Evolutionary conservation across 2,888 invertebrate species (phyloP), one percentile per base, ranked within the genome.

Genomic region (Helobdella robusta): DNA sequence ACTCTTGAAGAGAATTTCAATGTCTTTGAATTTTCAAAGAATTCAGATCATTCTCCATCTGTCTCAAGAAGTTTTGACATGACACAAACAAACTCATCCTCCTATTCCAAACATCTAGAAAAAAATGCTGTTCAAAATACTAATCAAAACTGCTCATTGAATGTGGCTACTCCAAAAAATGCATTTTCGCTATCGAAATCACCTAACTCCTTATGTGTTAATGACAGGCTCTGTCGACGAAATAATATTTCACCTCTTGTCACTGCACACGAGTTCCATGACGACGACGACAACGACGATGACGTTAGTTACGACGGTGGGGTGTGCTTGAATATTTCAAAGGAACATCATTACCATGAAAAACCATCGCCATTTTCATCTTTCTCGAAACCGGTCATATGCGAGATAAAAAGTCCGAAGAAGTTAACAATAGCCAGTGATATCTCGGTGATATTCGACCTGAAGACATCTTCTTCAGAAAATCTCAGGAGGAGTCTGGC

Each of bases 141-240:
- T n/a, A n/a, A n/a, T n/a, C n/a, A n/a, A n/a, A n/a, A n/a, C n/a
- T n/a, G n/a, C n/a, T n/a, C n/a, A n/a, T n/a, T n/a, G n/a, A n/a
- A n/a, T n/a, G n/a, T n/a, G n/a, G n/a, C n/a, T n/a, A n/a, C n/a
- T n/a, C n/a, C n/a, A n/a, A n/a, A n/a, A n/a, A n/a, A n/a, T n/a
- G n/a, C n/a, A n/a, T n/a, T n/a, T n/a, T n/a, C n/a, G n/a, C n/a
- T n/a, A n/a, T n/a, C n/a, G n/a, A n/a, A n/a, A n/a, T n/a, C n/a
- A n/a, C n/a, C n/a, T n/a, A n/a, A n/a, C n/a, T n/a, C 89, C 91
- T 89, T 98, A 97, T 97, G 89, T 97, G 68, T 95, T 97, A 23
- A 32, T 30, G 32, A n/a, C 11, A 1, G 2, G 18, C 25, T 28
- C 11, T 15, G 11, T 15, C n/a, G 44, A 40, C n/a, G 44, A 56